A percentile compares a stretch with the other conserved stretches of the same genome.
phyloP scores from a whole-genome alignment of 2,113 vertebrate species.

The Columbina picui region DNA sequence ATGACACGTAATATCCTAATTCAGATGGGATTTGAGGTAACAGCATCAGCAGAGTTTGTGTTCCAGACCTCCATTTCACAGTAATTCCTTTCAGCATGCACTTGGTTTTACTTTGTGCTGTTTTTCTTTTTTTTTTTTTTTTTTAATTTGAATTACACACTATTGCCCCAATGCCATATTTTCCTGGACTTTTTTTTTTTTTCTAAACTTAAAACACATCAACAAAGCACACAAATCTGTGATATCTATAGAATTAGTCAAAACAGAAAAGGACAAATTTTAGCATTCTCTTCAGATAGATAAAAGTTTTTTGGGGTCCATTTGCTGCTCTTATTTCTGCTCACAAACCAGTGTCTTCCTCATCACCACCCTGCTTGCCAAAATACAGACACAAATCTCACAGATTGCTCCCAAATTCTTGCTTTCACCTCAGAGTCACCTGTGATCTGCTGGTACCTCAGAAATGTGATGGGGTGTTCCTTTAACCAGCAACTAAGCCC shows the following conservation, averaged over 20 bases:
- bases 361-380: neutral
- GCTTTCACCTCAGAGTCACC: neutral
- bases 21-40: conserved; percentile 28
- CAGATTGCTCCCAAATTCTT: neutral
- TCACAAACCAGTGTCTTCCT: neutral
- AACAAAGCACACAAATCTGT: neutral
- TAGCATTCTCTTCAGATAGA: neutral
- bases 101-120: neutral
- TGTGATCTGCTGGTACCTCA: neutral
- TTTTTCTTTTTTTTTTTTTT: neutral
- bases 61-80: conserved; percentile 5
- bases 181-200: neutral
- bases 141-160: neutral
- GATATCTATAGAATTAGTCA: neutral
- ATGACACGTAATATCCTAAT: neutral
- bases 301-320: neutral
- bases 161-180: neutral
- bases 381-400: neutral
- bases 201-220: neutral
- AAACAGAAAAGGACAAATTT: neutral
- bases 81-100: neutral
- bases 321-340: neutral
- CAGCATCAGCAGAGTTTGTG: neutral
- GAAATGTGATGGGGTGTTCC: neutral
- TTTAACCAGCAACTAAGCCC: neutral